phyloP scores from a whole-genome alignment of 2,888 invertebrate genomes.

The Orthosia cruda region DNA sequence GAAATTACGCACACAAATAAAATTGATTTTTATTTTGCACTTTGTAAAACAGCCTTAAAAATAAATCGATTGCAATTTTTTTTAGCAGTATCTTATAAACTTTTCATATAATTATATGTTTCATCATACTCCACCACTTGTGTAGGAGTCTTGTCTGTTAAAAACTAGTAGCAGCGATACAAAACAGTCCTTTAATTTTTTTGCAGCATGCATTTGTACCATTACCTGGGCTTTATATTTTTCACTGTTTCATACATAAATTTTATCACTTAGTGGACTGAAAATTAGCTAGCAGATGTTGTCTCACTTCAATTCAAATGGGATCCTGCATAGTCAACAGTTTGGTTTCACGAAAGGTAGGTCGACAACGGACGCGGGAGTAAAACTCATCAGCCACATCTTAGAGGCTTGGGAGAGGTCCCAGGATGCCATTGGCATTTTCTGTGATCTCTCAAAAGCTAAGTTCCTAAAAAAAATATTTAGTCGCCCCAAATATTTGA shows the following conservation, averaged over 20 bases:
- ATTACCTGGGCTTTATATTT: conserved; percentile 34
- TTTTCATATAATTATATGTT: not conserved
- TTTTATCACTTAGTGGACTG: conserved; percentile 24
- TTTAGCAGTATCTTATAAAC: conserved; percentile 22
- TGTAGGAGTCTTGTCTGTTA: conserved; percentile 22
- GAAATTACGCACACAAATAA: conserved; percentile 15
- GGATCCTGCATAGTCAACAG: too few relatives aligned
- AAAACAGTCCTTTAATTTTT: conserved; percentile 25
- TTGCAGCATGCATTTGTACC: conserved; percentile 31
- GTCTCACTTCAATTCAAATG: too few relatives aligned
- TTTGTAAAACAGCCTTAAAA: conserved; percentile 11
- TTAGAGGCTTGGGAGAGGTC: too few relatives aligned
- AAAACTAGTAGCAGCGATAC: conserved; percentile 30
- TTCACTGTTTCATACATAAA: conserved; percentile 18
- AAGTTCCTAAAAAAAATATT: too few relatives aligned
- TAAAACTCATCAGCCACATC: too few relatives aligned
- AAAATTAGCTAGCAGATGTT: too few relatives aligned
- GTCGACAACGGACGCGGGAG: too few relatives aligned
- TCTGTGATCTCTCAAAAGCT: too few relatives aligned
- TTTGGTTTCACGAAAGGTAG: too few relatives aligned
- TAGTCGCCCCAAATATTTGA: too few relatives aligned
- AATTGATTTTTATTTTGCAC: conserved; percentile 25
- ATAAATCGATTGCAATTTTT: conserved; percentile 26
- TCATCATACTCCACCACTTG: conserved; percentile 19
- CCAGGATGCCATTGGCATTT: too few relatives aligned